Evolutionary conservation across 53 echinoderm and acorn worm species (phyloP), one percentile per base, ranked within the genome.

Genomic region (Crossaster papposus): DNA sequence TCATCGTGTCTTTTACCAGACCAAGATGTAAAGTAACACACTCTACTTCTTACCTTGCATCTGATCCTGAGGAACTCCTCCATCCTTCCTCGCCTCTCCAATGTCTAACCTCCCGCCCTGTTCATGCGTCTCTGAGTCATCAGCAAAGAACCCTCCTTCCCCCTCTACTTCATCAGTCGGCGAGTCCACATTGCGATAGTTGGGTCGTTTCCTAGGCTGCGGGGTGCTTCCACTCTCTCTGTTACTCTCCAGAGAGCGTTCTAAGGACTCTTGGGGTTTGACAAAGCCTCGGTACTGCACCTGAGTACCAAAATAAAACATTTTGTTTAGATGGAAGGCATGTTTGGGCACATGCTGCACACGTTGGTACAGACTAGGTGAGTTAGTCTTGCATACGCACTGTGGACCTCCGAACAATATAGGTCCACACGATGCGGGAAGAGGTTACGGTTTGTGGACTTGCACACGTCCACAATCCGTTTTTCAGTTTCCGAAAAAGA

Each of bases 111-210:
- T 17, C n/a, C 31, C 33, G 26, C 72, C 77, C 30, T 28, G 33
- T 51, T 68, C 72, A 30, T n/a, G 78, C 20, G 50, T 65, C 64
- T 72, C 88, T 33, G 55, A 14, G 20, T 77, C 93, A 4, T 20
- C 91, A 26, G 89, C 70, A 4, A 90, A 81, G 64, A 65, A 83
- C 12, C 72, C 78, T 9, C 17, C 91, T 1, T 81, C 83, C 2
- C 32, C 88, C 20, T 92, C 95, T 32, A 89, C 65, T 50, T 95
- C 95, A 8, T 96, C 96, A 1, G 95, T 95, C 8, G 98, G 98
- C 0, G 98, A 98, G 93, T 95, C 95, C 4, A 95, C 95, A 72
- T 98, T 86, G 63, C 98, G 90, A 79, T 96, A 98, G 82, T 95
- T 96, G 20, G 98, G 98, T 50, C 94, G 88, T 70, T 92, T 91